These are phyloP conservation scores for Nyleta sp. DNA, from an alignment of 2,888 invertebrate genomes.

Conservation along the genomic window DNA sequence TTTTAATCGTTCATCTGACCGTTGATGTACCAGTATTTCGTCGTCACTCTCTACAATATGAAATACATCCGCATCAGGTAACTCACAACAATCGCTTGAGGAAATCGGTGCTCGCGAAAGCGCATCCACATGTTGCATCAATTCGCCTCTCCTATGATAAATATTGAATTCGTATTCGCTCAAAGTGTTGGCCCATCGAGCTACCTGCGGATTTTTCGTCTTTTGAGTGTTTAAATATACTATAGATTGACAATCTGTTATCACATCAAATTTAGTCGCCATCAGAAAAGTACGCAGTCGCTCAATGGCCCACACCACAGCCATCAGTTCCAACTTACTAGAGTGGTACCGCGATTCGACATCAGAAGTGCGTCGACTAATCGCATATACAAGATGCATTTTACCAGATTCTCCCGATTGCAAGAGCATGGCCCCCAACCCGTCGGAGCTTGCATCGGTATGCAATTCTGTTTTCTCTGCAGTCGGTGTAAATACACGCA, in stretches of 20 bases:
- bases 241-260: neutral
- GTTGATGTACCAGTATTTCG: constrained; percentile 26
- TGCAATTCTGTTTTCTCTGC: neutral
- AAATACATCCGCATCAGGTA: neutral
- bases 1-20: constrained; percentile 13
- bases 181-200: neutral
- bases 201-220: neutral
- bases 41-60: constrained; percentile 1
- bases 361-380: neutral
- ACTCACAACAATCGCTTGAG: neutral
- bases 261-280: neutral
- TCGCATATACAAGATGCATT: neutral
- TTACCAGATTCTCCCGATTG: neutral
- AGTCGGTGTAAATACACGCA: neutral
- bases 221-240: neutral
- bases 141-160: neutral
- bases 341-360: neutral
- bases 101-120: constrained; percentile 80
- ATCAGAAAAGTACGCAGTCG: neutral
- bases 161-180: neutral
- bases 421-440: neutral
- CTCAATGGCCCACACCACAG: neutral
- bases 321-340: neutral
- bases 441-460: constrained; percentile 1
- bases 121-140: neutral